Base-by-base conservation (phyloP, 1,140 invertebrate genomes). In the Penaeus japonicus region DNA sequence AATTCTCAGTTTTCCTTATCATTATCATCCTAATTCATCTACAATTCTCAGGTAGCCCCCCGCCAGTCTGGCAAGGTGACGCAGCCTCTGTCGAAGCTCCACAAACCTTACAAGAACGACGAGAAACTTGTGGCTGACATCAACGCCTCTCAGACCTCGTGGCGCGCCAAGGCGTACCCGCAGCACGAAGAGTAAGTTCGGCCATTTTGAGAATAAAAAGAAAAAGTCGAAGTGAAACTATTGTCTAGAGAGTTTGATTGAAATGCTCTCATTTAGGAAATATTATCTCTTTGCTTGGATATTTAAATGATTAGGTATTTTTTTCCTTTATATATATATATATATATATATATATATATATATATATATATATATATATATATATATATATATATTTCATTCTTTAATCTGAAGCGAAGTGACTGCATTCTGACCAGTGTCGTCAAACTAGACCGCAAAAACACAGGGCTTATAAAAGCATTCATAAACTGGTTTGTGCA, bases 161-260 rank as follows among this genome's bases (percentile, higher is more conserved):
- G 94, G 94, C 92, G 85, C 75, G 94, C 94, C 0, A 91, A 89
- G 17, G 75, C 90, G 7, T 94, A 94, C 86, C 89, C 91, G 12
- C 30, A 86, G 47, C 84, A 86, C 47, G 84, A 86, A 17, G 53
- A 86, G 84, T 86, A 55, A 86, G 84, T 59, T n/a, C 10, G 4
- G 10, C 35, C 3, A 47, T 47, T 47, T 7, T 47, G 5, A n/a
- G n/a, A n/a, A n/a, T n/a, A n/a, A n/a, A n/a, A n/a, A n/a, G n/a
- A n/a, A n/a, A n/a, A n/a, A n/a, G n/a, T n/a, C n/a, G n/a, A n/a
- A n/a, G n/a, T n/a, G n/a, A n/a, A n/a, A n/a, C n/a, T n/a, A n/a
- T n/a, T n/a, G n/a, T n/a, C n/a, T n/a, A 39, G 12, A 39, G 4
- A 39, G 12, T 39, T 39, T 39, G 10, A 5, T 47, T 12, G 47